A percentile compares a stretch with the other conserved stretches of the same genome.
These are phyloP conservation scores for Pachymerium ferrugineum DNA, from an alignment of 2,888 invertebrate species.

Conservation along the genomic window DNA sequence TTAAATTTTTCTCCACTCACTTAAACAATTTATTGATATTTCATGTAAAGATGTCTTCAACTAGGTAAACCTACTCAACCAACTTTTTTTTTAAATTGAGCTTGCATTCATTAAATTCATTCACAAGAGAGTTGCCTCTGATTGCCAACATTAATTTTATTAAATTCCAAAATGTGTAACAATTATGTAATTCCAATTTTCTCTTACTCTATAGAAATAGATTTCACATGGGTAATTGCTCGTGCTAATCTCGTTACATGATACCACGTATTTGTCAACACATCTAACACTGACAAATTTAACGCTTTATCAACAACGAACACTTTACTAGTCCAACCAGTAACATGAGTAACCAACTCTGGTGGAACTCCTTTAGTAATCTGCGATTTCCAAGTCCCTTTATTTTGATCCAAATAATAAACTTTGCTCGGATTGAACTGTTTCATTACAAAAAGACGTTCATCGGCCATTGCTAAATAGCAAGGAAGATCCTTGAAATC, in stretches of 20 bases:
- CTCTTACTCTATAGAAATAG: not conserved
- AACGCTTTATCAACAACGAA: not conserved
- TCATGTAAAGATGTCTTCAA: too few relatives aligned
- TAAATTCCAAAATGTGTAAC: too few relatives aligned
- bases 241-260: not conserved
- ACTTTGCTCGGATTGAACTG: conserved; percentile 10
- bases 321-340: not conserved
- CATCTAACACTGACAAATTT: not conserved
- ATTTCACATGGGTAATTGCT: not conserved
- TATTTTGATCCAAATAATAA: not conserved
- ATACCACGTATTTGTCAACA: not conserved
- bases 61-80: too few relatives aligned
- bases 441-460: not conserved
- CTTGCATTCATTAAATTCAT: too few relatives aligned
- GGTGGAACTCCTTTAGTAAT: not conserved
- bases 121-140: too few relatives aligned
- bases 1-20: too few relatives aligned
- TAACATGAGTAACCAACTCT: not conserved
- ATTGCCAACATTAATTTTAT: too few relatives aligned
- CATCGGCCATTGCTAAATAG: not conserved
- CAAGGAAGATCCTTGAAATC: not conserved
- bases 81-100: too few relatives aligned
- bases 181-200: too few relatives aligned
- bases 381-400: not conserved
- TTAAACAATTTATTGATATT: too few relatives aligned